Percentiles rank a stretch among this genome's conserved stretches.
Evolutionary conservation across 2,113 vertebrate genomes (phyloP).

Genomic region (Kryptolebias marmoratus): DNA sequence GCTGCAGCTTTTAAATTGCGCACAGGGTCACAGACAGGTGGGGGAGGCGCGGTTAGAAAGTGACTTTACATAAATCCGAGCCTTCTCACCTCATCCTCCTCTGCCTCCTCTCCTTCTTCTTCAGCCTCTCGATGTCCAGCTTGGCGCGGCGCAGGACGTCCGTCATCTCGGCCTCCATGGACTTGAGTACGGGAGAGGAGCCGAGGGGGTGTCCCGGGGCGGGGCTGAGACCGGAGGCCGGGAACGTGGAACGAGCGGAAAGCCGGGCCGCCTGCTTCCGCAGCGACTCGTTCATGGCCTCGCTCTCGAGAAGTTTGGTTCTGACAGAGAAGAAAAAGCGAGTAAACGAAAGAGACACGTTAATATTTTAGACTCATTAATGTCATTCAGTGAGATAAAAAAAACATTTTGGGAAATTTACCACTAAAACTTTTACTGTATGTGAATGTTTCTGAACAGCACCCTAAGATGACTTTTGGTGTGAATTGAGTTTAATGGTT

Average conservation of each 20-base stretch:
- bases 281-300: constrained; percentile 95
- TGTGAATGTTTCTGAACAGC: no score
- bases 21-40: constrained; percentile 5
- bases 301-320: constrained; percentile 93
- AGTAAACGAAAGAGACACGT: not conserved
- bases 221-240: constrained; percentile 60
- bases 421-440: no score
- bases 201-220: constrained; percentile 68
- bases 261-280: constrained; percentile 85
- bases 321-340: constrained; percentile 62
- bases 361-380: no score
- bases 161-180: constrained; percentile 87
- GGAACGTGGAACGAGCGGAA: constrained; percentile 80
- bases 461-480: no score
- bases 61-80: not conserved
- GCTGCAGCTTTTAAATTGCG: constrained; percentile 5
- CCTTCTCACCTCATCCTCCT: constrained; percentile 86
- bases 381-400: no score
- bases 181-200: constrained; percentile 77
- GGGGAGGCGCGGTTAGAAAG: not conserved
- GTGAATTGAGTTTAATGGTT: no score
- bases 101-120: constrained; percentile 91
- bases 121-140: constrained; percentile 91
- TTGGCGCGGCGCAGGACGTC: constrained; percentile 91
- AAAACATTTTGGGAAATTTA: no score